Conservation (phyloP, 2,113 vertebrate species). For the Caracal caracal region DNA sequence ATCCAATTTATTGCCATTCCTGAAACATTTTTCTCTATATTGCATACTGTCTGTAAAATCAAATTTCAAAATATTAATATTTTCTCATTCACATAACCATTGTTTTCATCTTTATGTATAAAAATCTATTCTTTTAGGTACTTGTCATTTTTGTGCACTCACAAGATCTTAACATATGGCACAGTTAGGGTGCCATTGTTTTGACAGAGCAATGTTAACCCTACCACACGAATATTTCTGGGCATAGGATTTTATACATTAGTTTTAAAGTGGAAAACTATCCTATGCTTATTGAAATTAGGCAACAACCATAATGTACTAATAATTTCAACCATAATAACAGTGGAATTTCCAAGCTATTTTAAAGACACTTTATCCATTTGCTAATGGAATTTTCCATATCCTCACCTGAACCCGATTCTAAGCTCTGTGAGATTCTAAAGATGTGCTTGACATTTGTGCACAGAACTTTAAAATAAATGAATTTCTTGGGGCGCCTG, state of each 20-base stretch:
- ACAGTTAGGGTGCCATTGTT: neutral
- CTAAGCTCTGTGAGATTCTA: neutral
- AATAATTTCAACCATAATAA: neutral
- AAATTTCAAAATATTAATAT: slow-evolving; percentile 6
- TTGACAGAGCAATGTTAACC: neutral
- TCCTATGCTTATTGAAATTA: neutral
- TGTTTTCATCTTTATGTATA: neutral
- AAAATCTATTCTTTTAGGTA: slow-evolving; percentile 17
- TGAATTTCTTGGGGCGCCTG: neutral
- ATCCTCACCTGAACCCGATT: neutral
- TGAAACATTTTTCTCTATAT: slow-evolving; percentile 89
- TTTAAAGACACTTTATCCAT: neutral
- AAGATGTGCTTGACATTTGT: neutral
- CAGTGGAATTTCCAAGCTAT: neutral
- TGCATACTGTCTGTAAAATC: slow-evolving; percentile 89
- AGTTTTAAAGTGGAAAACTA: neutral
- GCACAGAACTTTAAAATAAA: neutral
- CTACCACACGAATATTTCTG: neutral
- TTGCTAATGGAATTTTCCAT: neutral
- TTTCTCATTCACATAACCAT: neutral
- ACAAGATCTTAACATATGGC: neutral
- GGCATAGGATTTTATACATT: neutral
- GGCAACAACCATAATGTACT: neutral
- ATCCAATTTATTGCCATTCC: slow-evolving; percentile 95
- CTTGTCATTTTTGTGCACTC: neutral